These are phyloP conservation scores for Cybosia mesomella DNA, from an alignment of 2,888 invertebrate species.

Conservation along the genomic window DNA sequence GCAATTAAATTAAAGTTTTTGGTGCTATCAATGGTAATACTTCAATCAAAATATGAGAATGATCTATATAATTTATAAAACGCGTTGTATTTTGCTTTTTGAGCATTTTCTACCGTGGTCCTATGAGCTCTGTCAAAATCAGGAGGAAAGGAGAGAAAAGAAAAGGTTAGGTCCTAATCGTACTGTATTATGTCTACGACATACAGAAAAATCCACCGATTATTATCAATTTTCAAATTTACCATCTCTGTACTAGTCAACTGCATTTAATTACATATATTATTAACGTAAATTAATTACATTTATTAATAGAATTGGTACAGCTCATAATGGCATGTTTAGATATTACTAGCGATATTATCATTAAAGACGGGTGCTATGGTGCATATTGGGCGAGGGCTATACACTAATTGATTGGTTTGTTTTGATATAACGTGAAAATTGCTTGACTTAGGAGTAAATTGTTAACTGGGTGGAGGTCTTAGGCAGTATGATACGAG, in stretches of 20 bases:
- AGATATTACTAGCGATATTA: neutral
- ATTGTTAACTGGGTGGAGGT: too few relatives aligned
- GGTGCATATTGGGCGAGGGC: neutral
- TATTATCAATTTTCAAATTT: too few relatives aligned
- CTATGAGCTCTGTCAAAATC: neutral
- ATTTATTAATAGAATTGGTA: too few relatives aligned
- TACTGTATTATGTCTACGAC: too few relatives aligned
- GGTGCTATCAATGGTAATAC: slow-evolving; percentile 4
- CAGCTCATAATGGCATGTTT: neutral
- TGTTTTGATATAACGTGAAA: too few relatives aligned
- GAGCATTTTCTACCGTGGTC: neutral
- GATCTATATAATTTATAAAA: neutral
- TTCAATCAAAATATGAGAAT: neutral
- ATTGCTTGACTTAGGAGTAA: too few relatives aligned
- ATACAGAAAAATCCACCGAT: too few relatives aligned
- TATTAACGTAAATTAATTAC: too few relatives aligned
- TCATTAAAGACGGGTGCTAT: neutral
- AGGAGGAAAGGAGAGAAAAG: neutral
- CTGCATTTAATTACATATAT: too few relatives aligned
- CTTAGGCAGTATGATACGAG: neutral
- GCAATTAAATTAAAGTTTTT: neutral
- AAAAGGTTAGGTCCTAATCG: neutral
- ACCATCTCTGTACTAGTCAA: too few relatives aligned
- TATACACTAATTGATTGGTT: too few relatives aligned
- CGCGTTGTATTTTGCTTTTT: neutral